These are phyloP conservation scores for Macrosteles quadrilineatus DNA, from an alignment of 1,140 invertebrate genomes.

Conservation along the genomic window DNA sequence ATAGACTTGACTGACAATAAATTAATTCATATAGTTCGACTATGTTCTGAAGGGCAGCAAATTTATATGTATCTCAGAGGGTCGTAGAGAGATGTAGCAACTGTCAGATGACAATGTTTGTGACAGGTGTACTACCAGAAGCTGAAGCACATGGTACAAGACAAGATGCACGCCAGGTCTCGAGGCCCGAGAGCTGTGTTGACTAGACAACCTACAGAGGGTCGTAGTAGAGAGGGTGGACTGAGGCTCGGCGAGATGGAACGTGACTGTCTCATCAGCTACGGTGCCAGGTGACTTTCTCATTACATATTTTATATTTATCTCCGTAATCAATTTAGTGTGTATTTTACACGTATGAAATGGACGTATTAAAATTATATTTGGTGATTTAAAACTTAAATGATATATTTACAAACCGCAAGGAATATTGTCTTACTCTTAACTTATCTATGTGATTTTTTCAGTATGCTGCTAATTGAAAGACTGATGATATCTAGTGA, in stretches of 20 bases:
- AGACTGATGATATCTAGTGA: conserved; percentile 98
- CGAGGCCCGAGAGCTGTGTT: conserved; percentile 91
- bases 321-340: background rate
- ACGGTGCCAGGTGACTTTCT: conserved; percentile 95
- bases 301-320: too few relatives aligned
- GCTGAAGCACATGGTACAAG: conserved; percentile 99
- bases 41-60: too few relatives aligned
- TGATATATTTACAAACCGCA: background rate
- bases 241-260: conserved; percentile 99
- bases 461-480: conserved; percentile 93
- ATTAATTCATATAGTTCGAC: too few relatives aligned
- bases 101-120: conserved; percentile 30
- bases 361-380: background rate
- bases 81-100: background rate
- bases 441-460: conserved; percentile 36
- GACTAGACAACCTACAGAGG: conserved; percentile 97
- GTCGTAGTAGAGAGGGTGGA: conserved; percentile 95
- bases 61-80: too few relatives aligned
- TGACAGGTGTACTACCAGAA: conserved; percentile 94
- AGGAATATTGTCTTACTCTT: conserved; percentile 30
- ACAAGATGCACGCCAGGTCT: conserved; percentile 98
- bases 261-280: conserved; percentile 97
- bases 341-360: background rate
- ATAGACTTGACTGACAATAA: too few relatives aligned
- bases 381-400: background rate